Percentiles rank a stretch among this genome's conserved stretches.
These are phyloP conservation scores for Heterodera carotae DNA, from an alignment of 1,140 invertebrate genomes.

Conservation along the genomic window DNA sequence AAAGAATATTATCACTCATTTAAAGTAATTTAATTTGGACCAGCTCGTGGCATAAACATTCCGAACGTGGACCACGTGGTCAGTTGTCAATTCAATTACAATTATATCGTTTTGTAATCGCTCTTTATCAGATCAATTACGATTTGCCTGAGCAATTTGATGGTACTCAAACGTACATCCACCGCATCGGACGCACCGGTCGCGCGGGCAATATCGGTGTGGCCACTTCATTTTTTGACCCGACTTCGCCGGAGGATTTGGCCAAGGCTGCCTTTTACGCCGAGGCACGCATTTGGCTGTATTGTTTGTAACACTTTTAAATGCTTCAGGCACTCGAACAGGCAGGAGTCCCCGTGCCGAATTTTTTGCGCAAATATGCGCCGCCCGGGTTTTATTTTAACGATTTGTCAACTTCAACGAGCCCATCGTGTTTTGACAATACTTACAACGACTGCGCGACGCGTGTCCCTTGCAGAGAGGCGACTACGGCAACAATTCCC, in stretches of 20 bases:
- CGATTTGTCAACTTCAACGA: neutral
- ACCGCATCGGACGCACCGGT: constrained; percentile 89
- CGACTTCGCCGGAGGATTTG: constrained; percentile 16
- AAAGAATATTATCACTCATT: neutral
- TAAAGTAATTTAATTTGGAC: neutral
- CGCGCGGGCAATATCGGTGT: constrained; percentile 71
- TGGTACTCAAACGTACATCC: constrained; percentile 81
- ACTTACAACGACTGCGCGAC: neutral
- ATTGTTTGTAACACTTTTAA: too few relatives aligned
- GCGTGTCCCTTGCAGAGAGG: neutral
- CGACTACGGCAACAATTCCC: too few relatives aligned
- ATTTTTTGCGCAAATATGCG: neutral
- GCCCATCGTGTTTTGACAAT: neutral
- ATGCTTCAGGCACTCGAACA: neutral
- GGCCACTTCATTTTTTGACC: constrained; percentile 96
- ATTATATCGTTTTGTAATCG: too few relatives aligned
- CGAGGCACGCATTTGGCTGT: neutral
- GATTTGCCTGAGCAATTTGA: constrained; percentile 77
- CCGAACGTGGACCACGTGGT: constrained; percentile 35
- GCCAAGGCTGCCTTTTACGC: neutral
- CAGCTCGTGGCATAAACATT: constrained; percentile 43
- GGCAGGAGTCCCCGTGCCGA: neutral
- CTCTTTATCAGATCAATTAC: constrained; percentile 73
- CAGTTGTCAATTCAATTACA: neutral
- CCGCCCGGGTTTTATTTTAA: neutral